Percentiles rank a stretch among this genome's conserved stretches.
These are phyloP conservation scores for Cynopterus sphinx DNA, from an alignment of 2,797 vertebrate genomes.

Conservation along the genomic window DNA sequence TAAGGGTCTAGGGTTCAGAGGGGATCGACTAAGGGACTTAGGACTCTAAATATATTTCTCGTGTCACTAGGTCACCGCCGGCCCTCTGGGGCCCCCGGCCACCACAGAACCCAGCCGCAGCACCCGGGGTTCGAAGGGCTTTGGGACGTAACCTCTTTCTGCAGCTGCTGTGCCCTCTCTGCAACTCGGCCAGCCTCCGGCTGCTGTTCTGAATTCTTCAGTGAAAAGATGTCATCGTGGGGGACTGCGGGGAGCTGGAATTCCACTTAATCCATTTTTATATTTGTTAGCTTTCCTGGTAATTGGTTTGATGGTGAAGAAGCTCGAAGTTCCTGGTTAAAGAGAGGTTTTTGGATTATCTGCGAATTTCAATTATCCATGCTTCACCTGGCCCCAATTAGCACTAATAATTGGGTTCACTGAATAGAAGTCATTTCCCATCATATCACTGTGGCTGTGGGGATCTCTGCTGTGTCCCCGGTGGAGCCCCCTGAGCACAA, in stretches of 20 bases:
- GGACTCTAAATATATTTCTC: neutral
- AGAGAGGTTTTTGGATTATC: constrained; percentile 66
- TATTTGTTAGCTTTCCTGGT: constrained; percentile 14
- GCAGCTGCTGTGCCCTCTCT: neutral
- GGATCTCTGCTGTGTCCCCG: constrained; percentile 25
- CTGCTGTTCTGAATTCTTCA: neutral
- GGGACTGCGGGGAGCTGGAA: constrained; percentile 28
- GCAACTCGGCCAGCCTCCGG: neutral
- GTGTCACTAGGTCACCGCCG: neutral
- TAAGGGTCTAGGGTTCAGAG: neutral
- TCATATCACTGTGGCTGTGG: constrained; percentile 36
- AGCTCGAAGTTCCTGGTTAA: constrained; percentile 56
- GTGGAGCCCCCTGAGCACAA: constrained; percentile 13
- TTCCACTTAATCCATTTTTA: constrained; percentile 31
- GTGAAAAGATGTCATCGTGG: neutral
- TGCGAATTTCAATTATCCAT: constrained; percentile 63
- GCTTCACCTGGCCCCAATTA: constrained; percentile 66
- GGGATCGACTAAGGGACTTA: neutral
- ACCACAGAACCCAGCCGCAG: neutral
- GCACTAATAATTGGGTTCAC: constrained; percentile 54
- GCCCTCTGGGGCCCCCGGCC: neutral
- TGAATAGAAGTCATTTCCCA: constrained; percentile 54
- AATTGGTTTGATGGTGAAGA: constrained; percentile 53
- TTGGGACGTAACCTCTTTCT: neutral
- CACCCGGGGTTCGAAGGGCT: neutral